Percentiles rank a stretch among this genome's conserved stretches.
Conservation (phyloP, 1,140 invertebrate genomes). For the Ceratina calcarata region DNA sequence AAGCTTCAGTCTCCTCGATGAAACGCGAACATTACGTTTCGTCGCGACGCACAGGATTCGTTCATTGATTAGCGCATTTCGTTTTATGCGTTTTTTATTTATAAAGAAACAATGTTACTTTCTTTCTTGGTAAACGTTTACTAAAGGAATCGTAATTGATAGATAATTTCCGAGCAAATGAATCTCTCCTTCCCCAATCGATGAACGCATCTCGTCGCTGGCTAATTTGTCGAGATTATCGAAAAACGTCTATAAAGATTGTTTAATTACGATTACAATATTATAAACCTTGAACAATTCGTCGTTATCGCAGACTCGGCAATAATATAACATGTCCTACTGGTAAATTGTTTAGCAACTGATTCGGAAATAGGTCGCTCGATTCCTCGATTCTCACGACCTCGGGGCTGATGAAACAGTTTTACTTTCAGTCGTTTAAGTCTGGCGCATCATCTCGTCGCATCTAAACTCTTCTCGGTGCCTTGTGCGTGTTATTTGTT, state of each 20-base stretch:
- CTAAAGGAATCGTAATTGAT: no score
- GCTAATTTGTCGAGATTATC: constrained; percentile 61
- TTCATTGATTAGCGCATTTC: constrained; percentile 17
- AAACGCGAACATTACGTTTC: constrained; percentile 25
- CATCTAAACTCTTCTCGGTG: constrained; percentile 20
- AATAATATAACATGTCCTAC: constrained; percentile 40
- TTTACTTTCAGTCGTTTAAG: constrained; percentile 61
- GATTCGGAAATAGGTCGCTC: constrained; percentile 47
- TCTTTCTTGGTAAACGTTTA: not conserved
- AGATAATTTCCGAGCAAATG: not conserved
- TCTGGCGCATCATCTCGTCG: constrained; percentile 5
- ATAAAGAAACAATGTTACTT: not conserved
- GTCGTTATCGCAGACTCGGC: constrained; percentile 27
- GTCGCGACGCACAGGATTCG: constrained; percentile 4
- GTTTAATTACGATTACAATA: constrained; percentile 57
- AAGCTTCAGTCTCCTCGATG: constrained; percentile 43
- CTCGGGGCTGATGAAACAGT: constrained; percentile 3
- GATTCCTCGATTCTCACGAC: constrained; percentile 42
- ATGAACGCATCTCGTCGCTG: constrained; percentile 38
- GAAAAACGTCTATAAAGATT: constrained; percentile 64
- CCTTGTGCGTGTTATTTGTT: constrained; percentile 41
- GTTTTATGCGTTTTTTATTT: no score
- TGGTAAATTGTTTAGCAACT: constrained; percentile 45
- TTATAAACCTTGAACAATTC: constrained; percentile 59
- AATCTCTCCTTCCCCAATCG: constrained; percentile 18